A percentile compares a stretch with the other conserved stretches of the same genome.
These are phyloP conservation scores for Ceraclea dissimilis DNA, from an alignment of 2,888 invertebrate genomes.

Conservation along the genomic window DNA sequence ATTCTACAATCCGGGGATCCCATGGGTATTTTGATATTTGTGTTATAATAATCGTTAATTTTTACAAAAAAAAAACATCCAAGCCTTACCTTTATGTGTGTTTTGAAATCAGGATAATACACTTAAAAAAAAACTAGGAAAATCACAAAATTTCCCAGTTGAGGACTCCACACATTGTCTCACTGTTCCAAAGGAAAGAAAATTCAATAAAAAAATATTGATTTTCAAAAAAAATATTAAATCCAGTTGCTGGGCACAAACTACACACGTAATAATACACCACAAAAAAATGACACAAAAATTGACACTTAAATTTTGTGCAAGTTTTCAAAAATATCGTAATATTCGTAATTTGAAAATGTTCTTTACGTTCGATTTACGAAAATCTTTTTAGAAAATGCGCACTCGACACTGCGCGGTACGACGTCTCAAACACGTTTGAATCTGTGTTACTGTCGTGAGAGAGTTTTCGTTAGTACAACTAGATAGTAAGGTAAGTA, in stretches of 20 bases:
- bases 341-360: not conserved
- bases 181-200: not conserved
- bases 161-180: not conserved
- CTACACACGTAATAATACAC: not conserved
- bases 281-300: not conserved
- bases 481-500: too few species aligned
- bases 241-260: not conserved
- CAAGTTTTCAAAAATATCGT: not conserved
- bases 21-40: too few species aligned
- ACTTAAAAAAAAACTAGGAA: not conserved
- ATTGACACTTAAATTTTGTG: not conserved
- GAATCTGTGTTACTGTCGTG: not conserved
- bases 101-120: not conserved
- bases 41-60: too few species aligned
- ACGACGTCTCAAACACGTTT: not conserved
- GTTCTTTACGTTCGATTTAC: not conserved
- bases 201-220: not conserved
- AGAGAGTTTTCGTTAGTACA: not conserved
- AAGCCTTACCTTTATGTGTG: not conserved
- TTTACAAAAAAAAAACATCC: not conserved
- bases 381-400: not conserved
- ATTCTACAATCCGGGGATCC: too few species aligned
- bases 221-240: not conserved
- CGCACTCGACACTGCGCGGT: not conserved
- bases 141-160: not conserved